Conservation (phyloP, 2,797 vertebrate species). For the Decapterus maruadsi region DNA sequence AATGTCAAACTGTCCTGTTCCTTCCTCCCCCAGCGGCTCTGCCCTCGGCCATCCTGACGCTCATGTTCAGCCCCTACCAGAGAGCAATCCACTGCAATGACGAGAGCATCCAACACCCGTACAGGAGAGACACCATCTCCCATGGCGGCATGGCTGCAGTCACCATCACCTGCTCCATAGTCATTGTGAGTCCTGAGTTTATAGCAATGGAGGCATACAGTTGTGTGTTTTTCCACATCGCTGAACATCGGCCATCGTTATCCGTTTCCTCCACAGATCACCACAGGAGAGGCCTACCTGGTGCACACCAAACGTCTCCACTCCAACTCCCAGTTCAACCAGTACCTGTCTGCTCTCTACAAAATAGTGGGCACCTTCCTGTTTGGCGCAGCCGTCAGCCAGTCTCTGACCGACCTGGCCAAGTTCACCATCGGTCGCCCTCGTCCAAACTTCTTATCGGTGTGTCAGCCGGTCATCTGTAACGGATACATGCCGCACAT, state of each 20-base stretch:
- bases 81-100: constrained; percentile 93
- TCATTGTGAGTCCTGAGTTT: constrained; percentile 88
- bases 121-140: constrained; percentile 93
- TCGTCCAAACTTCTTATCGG: constrained; percentile 92
- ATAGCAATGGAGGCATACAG: neutral
- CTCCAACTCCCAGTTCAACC: constrained; percentile 93
- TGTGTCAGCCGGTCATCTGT: constrained; percentile 88
- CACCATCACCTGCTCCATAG: constrained; percentile 90
- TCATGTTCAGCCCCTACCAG: constrained; percentile 90
- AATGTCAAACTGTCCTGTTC: neutral
- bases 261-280: constrained; percentile 72
- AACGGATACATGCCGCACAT: constrained; percentile 87
- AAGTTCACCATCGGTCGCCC: constrained; percentile 95
- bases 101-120: constrained; percentile 92
- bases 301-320: constrained; percentile 91
- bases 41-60: constrained; percentile 91
- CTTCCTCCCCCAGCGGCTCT: constrained; percentile 83
- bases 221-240: no score
- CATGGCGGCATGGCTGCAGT: constrained; percentile 92
- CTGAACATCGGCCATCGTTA: no score
- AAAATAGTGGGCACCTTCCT: constrained; percentile 95
- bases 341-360: constrained; percentile 93
- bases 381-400: constrained; percentile 92
- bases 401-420: constrained; percentile 95
- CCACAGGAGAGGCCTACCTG: constrained; percentile 89